phyloP scores from a whole-genome alignment of 1,140 invertebrate species.

The Cylas formicarius region DNA sequence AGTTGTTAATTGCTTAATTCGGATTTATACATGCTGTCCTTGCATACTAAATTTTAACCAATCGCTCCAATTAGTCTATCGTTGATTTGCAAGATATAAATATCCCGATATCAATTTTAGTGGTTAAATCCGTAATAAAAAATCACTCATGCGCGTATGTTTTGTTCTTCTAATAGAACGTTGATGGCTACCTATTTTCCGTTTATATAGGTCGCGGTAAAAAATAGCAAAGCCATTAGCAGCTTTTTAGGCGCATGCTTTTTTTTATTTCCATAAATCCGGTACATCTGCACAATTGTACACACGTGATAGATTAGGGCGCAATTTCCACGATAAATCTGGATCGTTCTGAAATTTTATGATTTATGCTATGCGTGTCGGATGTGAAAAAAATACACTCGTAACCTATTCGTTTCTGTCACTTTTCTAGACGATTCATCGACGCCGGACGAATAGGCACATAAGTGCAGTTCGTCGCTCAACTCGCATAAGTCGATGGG shows the following conservation, averaged over 20 bases:
- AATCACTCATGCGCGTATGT: conserved; percentile 9
- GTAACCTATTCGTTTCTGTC: too few relatives aligned
- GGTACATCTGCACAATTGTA: conserved; percentile 19
- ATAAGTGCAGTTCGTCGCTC: too few relatives aligned
- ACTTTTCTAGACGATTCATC: too few relatives aligned
- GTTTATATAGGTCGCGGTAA: conserved; percentile 1
- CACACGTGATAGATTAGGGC: conserved; percentile 20
- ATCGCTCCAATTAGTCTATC: too few relatives aligned
- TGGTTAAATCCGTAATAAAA: too few relatives aligned
- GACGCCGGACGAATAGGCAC: too few relatives aligned
- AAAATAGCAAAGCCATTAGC: conserved; percentile 15
- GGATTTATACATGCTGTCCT: too few relatives aligned
- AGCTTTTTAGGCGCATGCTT: conserved; percentile 8
- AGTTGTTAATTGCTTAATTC: too few relatives aligned
- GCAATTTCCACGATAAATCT: conserved; percentile 20
- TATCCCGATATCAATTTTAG: too few relatives aligned
- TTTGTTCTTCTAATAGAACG: conserved; percentile 8
- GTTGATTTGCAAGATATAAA: too few relatives aligned
- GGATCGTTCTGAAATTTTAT: conserved; percentile 13
- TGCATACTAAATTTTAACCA: too few relatives aligned
- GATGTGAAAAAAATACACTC: conserved; percentile 15
- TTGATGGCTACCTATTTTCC: conserved; percentile 5
- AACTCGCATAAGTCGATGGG: too few relatives aligned
- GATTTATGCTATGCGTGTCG: conserved; percentile 17
- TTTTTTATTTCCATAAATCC: conserved; percentile 21